phyloP scores from a whole-genome alignment of 1,140 invertebrate genomes.

The Diorhabda sublineata region DNA sequence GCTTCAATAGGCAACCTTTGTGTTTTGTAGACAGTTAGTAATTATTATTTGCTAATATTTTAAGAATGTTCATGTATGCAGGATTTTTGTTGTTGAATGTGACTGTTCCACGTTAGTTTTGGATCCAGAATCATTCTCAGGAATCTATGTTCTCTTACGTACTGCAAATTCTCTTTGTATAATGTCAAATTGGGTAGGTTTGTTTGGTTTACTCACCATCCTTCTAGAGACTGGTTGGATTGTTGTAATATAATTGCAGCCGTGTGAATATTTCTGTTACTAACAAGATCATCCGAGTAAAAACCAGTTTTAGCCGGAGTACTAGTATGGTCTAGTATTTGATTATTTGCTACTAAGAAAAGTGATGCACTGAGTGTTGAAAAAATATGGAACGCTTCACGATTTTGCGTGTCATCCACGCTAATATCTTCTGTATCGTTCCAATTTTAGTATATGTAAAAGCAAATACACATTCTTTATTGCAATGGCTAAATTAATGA shows the following conservation, averaged over 20 bases:
- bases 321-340: too few species aligned
- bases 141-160: neutral
- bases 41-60: neutral
- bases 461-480: constrained; percentile 42
- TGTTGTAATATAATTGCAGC: too few species aligned
- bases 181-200: neutral
- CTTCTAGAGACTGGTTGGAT: too few species aligned
- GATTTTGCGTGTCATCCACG: constrained; percentile 91
- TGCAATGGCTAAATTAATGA: too few species aligned
- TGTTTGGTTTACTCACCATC: neutral
- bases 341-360: too few species aligned
- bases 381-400: constrained; percentile 80
- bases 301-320: too few species aligned
- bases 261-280: too few species aligned
- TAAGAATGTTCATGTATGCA: neutral
- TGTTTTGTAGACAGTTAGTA: neutral
- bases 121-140: neutral
- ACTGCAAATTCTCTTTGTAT: neutral
- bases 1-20: too few species aligned
- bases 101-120: neutral
- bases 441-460: constrained; percentile 78
- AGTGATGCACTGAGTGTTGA: too few species aligned
- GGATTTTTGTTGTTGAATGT: neutral
- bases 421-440: constrained; percentile 93
- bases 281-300: too few species aligned